Evolutionary conservation across 2,888 invertebrate species (phyloP).

Genomic region (Phoenoteleia sp.): DNA sequence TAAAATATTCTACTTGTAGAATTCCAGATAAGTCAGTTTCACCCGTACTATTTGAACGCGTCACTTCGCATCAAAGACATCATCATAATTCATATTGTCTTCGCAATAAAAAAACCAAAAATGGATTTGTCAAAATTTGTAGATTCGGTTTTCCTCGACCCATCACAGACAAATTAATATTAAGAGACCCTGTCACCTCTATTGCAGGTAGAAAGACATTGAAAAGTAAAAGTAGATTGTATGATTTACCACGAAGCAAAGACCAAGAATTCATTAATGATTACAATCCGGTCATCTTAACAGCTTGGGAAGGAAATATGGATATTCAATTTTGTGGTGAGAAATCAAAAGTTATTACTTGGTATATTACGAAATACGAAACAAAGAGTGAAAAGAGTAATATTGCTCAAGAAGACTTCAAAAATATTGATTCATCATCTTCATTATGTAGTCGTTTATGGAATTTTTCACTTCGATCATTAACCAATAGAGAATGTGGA

Average conservation of each 20-base stretch:
- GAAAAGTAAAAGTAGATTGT: conserved; percentile 74
- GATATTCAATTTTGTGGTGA: not conserved
- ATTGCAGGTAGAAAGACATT: conserved; percentile 76
- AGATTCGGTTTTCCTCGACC: conserved; percentile 73
- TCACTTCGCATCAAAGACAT: conserved; percentile 74
- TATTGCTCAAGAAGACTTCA: conserved; percentile 68
- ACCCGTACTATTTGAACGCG: conserved; percentile 64
- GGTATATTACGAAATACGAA: conserved; percentile 79
- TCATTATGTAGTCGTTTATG: conserved; percentile 76
- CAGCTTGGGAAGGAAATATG: conserved; percentile 79
- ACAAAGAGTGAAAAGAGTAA: conserved; percentile 80
- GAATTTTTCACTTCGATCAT: conserved; percentile 77
- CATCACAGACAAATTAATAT: conserved; percentile 55
- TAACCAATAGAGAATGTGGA: conserved; percentile 80
- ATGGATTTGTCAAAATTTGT: conserved; percentile 55
- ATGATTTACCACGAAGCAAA: conserved; percentile 73
- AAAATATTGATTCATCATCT: conserved; percentile 77
- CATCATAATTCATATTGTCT: conserved; percentile 74
- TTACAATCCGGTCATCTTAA: conserved; percentile 65
- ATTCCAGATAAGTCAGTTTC: conserved; percentile 68
- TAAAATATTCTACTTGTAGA: conserved; percentile 74
- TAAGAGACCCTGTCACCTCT: conserved; percentile 55
- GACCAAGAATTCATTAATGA: conserved; percentile 65
- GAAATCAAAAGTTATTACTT: conserved; percentile 69
- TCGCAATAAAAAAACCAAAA: conserved; percentile 61